phyloP scores from a whole-genome alignment of 2,797 vertebrate genomes.

The Hyperoplus lanceolatus region DNA sequence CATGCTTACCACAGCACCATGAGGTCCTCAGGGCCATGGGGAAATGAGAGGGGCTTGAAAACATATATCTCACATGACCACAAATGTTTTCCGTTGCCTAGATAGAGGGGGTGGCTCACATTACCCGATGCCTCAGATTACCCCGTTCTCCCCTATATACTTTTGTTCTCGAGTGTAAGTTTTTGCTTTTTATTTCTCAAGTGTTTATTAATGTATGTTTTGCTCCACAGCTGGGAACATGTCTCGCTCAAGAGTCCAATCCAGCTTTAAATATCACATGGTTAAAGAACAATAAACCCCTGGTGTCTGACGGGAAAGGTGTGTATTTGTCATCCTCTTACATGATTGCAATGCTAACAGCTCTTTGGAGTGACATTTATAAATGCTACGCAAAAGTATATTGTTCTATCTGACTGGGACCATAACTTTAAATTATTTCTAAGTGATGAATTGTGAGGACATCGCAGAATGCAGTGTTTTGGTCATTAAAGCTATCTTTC shows the following conservation, averaged over 20 bases:
- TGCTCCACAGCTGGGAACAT: slow-evolving; percentile 90
- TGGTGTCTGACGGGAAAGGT: slow-evolving; percentile 88
- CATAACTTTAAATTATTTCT: slow-evolving; percentile 24
- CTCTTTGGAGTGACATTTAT: slow-evolving; percentile 26
- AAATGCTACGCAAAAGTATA: slow-evolving; percentile 11
- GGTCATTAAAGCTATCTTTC: slow-evolving; percentile 7
- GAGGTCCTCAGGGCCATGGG: too few relatives aligned
- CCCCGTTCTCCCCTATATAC: background rate
- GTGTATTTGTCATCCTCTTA: slow-evolving; percentile 43
- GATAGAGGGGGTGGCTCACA: too few relatives aligned
- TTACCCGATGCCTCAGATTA: too few relatives aligned
- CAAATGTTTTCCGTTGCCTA: too few relatives aligned
- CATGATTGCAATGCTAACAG: slow-evolving; percentile 13
- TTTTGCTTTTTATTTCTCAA: slow-evolving; percentile 3
- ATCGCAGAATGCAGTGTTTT: slow-evolving; percentile 1
- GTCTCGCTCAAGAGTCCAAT: slow-evolving; percentile 88
- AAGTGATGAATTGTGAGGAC: slow-evolving; percentile 20
- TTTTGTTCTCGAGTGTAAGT: background rate
- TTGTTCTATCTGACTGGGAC: slow-evolving; percentile 12
- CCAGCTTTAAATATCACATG: slow-evolving; percentile 92
- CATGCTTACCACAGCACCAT: too few relatives aligned
- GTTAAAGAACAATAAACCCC: slow-evolving; percentile 87
- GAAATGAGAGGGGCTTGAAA: too few relatives aligned
- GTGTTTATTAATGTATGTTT: slow-evolving; percentile 22
- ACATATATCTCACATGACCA: too few relatives aligned